Conservation (phyloP, 2,113 vertebrate genomes). For the Ciconia boyciana region DNA sequence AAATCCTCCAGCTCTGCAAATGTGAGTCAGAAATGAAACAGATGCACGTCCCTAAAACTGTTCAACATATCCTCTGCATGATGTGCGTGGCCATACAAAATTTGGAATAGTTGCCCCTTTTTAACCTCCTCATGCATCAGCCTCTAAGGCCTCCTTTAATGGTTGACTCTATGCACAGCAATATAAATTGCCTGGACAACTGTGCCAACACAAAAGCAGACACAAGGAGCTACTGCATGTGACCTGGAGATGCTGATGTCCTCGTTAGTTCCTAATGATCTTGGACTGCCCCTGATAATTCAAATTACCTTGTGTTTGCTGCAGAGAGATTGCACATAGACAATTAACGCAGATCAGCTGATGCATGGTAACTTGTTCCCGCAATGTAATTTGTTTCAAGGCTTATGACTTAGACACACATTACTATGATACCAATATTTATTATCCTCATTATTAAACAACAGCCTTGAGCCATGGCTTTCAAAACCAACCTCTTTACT, state of each 20-base stretch:
- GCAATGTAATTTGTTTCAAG: slow-evolving; percentile 39
- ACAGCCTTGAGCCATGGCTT: slow-evolving; percentile 32
- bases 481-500: neutral
- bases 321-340: slow-evolving; percentile 39
- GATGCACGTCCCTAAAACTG: neutral
- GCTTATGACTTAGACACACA: slow-evolving; percentile 14
- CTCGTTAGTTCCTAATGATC: slow-evolving; percentile 43
- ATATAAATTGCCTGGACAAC: neutral
- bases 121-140: neutral
- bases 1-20: neutral
- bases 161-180: neutral
- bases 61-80: neutral
- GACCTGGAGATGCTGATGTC: slow-evolving; percentile 42
- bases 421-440: slow-evolving; percentile 45
- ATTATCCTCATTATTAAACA: slow-evolving; percentile 32
- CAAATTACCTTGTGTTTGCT: slow-evolving; percentile 45
- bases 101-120: neutral
- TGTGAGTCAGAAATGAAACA: neutral
- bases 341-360: slow-evolving; percentile 45
- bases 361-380: neutral
- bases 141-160: neutral
- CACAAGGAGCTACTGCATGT: neutral
- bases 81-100: neutral
- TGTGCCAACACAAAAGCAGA: neutral
- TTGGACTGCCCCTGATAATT: slow-evolving; percentile 32